Evolutionary conservation across 2,888 invertebrate genomes (phyloP).

Genomic region (Lithophane leautieri): DNA sequence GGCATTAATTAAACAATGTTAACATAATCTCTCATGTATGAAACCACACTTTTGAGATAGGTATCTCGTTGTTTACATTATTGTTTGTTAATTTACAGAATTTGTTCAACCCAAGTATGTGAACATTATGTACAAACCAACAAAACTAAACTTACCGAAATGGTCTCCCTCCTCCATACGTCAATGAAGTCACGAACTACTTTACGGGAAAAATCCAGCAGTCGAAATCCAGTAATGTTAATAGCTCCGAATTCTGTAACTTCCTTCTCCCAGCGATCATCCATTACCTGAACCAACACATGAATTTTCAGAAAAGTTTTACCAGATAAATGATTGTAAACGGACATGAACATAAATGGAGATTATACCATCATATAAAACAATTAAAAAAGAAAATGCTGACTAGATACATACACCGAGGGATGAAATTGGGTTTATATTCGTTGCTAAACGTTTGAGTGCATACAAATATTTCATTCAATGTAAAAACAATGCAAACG

Average conservation of each 20-base stretch:
- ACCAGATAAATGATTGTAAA: constrained; percentile 7
- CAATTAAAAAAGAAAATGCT: too few relatives aligned
- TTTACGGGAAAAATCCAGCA: constrained; percentile 95
- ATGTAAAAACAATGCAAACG: background rate
- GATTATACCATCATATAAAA: background rate
- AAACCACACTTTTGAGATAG: background rate
- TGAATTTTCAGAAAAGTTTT: constrained; percentile 22
- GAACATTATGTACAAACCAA: background rate
- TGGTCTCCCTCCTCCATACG: constrained; percentile 95
- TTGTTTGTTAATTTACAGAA: background rate
- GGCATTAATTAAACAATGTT: background rate
- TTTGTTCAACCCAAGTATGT: background rate
- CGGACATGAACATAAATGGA: background rate
- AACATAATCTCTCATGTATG: background rate
- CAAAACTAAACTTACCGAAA: constrained; percentile 92
- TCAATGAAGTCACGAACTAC: constrained; percentile 95
- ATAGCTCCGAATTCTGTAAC: constrained; percentile 98
- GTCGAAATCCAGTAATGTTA: constrained; percentile 99
- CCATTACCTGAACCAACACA: constrained; percentile 94
- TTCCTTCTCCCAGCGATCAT: constrained; percentile 97
- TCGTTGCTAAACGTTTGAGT: background rate
- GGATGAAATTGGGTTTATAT: background rate
- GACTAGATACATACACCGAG: background rate
- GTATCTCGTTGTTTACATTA: background rate
- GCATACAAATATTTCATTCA: background rate